A percentile compares a stretch with the other conserved stretches of the same genome.
Conservation (phyloP, 2,113 vertebrate genomes). For the Pseudorhombus dupliciocellatus region DNA sequence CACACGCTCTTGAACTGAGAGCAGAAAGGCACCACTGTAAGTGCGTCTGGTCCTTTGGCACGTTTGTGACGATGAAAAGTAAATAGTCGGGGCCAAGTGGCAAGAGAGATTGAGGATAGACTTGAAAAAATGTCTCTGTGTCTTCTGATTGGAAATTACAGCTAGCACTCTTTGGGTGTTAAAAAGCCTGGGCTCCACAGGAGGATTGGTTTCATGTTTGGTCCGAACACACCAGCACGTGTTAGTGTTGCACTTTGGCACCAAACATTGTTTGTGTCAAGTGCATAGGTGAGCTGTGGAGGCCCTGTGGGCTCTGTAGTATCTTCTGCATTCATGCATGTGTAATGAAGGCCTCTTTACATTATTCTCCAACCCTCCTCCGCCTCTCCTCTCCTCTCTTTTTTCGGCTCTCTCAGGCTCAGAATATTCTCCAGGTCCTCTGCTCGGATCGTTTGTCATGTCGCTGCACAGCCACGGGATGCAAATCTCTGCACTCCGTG, state of each 20-base stretch:
- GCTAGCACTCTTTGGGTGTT: too few species aligned
- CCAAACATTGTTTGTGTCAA: constrained; percentile 7
- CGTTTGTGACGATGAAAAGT: background rate
- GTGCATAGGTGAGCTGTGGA: constrained; percentile 13
- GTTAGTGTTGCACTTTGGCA: background rate
- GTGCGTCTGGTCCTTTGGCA: background rate
- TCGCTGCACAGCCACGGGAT: constrained; percentile 53
- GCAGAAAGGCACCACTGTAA: background rate
- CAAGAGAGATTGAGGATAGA: background rate
- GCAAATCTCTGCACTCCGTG: constrained; percentile 33
- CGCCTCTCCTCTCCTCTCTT: background rate
- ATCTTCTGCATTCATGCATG: constrained; percentile 50
- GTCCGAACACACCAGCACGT: background rate
- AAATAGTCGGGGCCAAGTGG: background rate
- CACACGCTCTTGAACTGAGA: constrained; percentile 1
- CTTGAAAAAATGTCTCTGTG: background rate
- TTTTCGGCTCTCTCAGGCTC: background rate
- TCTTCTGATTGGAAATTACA: background rate
- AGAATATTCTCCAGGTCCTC: constrained; percentile 23
- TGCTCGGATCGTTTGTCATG: constrained; percentile 43
- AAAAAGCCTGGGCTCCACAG: background rate
- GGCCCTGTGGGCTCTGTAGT: constrained; percentile 18
- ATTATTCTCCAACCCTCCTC: background rate
- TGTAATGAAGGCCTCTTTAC: constrained; percentile 43
- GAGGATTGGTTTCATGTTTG: background rate